Percentiles rank a stretch among this genome's conserved stretches.
phyloP scores from a whole-genome alignment of 30 jellyfish, hydroid and myxozoan species.

The Kudoa iwatai region DNA sequence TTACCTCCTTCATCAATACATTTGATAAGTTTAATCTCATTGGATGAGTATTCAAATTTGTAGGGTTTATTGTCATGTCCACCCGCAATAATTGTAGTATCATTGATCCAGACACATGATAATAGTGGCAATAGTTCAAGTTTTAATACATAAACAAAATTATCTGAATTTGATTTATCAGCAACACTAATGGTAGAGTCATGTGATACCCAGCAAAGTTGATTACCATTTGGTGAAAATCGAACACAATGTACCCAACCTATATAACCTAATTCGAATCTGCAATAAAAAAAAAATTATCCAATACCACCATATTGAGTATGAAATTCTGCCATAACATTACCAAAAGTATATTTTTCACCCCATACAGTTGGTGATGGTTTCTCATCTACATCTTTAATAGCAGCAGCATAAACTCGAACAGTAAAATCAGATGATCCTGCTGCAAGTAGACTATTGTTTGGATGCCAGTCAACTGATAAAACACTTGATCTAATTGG shows the following conservation, averaged over 20 bases:
- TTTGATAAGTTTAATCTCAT: neutral
- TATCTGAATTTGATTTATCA: constrained; percentile 2
- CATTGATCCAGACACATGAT: constrained; percentile 24
- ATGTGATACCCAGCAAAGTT: constrained; percentile 79
- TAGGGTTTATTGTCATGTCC: constrained; percentile 4
- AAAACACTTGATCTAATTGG: constrained; percentile 88
- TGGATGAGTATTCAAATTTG: neutral
- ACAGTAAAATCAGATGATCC: constrained; percentile 72
- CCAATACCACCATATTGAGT: neutral
- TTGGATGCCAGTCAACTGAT: constrained; percentile 86
- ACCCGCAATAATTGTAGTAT: constrained; percentile 31
- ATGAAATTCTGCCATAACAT: constrained; percentile 39
- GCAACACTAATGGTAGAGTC: constrained; percentile 61
- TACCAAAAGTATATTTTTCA: constrained; percentile 75
- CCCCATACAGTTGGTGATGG: constrained; percentile 91
- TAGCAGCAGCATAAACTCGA: constrained; percentile 50
- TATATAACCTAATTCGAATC: too few relatives aligned
- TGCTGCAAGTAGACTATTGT: constrained; percentile 51
- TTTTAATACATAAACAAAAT: constrained; percentile 6
- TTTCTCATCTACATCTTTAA: constrained; percentile 54
- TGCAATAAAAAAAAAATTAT: too few relatives aligned
- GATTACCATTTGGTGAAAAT: constrained; percentile 86
- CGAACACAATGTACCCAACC: constrained; percentile 90
- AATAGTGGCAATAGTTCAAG: constrained; percentile 29
- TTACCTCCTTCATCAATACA: neutral